Evolutionary conservation across 1,140 invertebrate species (phyloP).

Genomic region (Scaptodrosophila lebanonensis): DNA sequence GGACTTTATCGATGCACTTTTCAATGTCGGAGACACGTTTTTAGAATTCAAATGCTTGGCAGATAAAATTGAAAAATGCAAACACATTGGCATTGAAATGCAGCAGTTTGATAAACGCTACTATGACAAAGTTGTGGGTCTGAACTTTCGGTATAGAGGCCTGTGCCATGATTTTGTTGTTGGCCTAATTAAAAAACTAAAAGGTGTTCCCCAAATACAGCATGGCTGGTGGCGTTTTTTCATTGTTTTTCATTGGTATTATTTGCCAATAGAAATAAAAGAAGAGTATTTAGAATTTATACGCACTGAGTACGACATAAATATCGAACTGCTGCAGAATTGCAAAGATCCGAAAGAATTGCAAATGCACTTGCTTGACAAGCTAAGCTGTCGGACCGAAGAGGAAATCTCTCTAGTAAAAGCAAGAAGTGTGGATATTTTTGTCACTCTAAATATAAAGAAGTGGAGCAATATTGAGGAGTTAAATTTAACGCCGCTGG

Average conservation of each 20-base stretch:
- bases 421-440: conserved; percentile 35
- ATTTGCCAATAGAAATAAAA: background rate
- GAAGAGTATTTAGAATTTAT: conserved; percentile 28
- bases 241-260: conserved; percentile 20
- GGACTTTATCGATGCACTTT: conserved; percentile 49
- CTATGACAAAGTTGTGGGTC: conserved; percentile 28
- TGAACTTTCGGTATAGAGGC: background rate
- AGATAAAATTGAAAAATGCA: conserved; percentile 27
- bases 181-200: conserved; percentile 23
- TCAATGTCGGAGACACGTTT: conserved; percentile 44
- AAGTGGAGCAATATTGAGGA: conserved; percentile 24
- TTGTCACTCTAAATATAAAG: conserved; percentile 7
- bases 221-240: conserved; percentile 53
- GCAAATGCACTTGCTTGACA: conserved; percentile 33
- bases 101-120: conserved; percentile 36
- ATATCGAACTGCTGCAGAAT: conserved; percentile 5
- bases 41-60: conserved; percentile 23
- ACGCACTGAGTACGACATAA: conserved; percentile 21
- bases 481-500: conserved; percentile 20
- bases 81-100: conserved; percentile 7
- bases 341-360: conserved; percentile 1
- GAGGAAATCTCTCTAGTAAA: conserved; percentile 46
- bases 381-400: conserved; percentile 33
- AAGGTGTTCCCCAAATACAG: conserved; percentile 13
- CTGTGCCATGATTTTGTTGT: background rate